A percentile compares a stretch with the other conserved stretches of the same genome.
These are phyloP conservation scores for Microtus montanus DNA, from an alignment of 2,113 vertebrate genomes.

Conservation along the genomic window DNA sequence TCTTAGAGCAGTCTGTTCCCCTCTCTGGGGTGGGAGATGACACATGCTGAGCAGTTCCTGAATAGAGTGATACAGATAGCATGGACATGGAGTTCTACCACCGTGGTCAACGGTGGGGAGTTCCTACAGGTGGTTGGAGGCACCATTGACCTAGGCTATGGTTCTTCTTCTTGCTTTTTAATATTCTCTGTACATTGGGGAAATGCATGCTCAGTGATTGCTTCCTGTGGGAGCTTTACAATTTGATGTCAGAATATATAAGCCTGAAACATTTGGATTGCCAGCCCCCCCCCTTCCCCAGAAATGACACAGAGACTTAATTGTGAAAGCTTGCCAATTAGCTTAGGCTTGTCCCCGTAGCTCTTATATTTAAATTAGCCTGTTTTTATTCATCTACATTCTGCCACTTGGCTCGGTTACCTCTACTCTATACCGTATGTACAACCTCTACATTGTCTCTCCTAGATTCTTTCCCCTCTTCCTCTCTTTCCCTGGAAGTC, in stretches of 20 bases:
- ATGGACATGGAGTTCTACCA: not conserved
- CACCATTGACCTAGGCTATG: not conserved
- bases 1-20: slow-evolving; percentile 30
- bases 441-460: not conserved
- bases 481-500: not conserved
- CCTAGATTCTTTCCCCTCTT: not conserved
- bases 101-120: not conserved
- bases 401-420: not conserved
- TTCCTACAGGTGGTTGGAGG: not conserved
- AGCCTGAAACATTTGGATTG: not conserved
- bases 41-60: not conserved
- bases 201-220: not conserved
- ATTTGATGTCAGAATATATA: not conserved
- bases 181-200: not conserved
- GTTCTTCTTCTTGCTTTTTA: not conserved
- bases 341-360: not conserved
- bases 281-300: not conserved
- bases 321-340: not conserved
- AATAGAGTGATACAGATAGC: not conserved
- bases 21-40: not conserved
- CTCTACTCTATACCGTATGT: not conserved
- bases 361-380: not conserved
- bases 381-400: not conserved
- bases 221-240: not conserved
- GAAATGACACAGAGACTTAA: not conserved